Percentiles rank a stretch among this genome's conserved stretches.
Evolutionary conservation across 2,113 vertebrate species (phyloP).

Genomic region (Gobio gobio): DNA sequence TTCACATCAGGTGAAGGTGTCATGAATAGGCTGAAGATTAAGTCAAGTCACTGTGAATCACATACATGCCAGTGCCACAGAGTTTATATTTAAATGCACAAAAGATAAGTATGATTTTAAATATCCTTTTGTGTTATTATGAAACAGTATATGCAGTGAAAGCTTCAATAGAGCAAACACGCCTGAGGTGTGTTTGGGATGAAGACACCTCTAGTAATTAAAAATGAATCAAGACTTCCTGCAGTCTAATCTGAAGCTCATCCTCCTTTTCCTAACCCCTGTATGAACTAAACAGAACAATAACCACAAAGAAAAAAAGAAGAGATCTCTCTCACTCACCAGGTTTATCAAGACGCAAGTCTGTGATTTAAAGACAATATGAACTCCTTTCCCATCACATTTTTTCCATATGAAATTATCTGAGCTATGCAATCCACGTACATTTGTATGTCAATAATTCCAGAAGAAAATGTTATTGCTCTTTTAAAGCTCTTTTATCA

Average conservation of each 20-base stretch:
- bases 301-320: background rate
- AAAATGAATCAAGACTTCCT: conserved; percentile 15
- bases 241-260: background rate
- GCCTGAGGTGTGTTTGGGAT: background rate
- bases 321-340: background rate
- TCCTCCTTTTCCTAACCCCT: background rate
- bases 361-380: background rate
- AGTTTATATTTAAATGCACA: background rate
- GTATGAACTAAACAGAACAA: conserved; percentile 1
- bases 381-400: background rate
- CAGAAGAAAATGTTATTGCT: background rate
- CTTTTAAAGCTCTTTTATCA: background rate
- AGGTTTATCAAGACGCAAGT: background rate
- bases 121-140: conserved; percentile 7
- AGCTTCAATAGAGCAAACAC: background rate
- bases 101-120: conserved; percentile 4
- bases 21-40: background rate
- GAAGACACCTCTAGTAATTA: background rate
- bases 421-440: background rate
- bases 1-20: background rate
- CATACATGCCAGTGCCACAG: background rate
- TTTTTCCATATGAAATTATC: background rate
- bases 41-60: background rate
- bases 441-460: background rate
- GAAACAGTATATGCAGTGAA: background rate